Conservation (phyloP, 1,140 invertebrate genomes). For the Aricia agestis region DNA sequence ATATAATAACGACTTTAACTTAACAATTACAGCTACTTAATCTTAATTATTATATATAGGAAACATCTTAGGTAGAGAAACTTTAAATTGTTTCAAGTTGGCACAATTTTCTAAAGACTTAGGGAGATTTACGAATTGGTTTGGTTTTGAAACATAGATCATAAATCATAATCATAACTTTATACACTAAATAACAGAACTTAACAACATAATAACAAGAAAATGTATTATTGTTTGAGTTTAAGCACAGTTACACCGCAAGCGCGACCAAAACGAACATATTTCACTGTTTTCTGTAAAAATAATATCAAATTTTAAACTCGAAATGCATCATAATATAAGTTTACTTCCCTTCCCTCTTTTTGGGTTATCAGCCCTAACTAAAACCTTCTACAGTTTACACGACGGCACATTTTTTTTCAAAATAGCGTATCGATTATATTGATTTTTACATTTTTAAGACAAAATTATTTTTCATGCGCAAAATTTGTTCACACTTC, state of each 20-base stretch:
- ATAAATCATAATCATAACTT: background rate
- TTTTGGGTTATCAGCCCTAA: background rate
- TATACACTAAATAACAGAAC: background rate
- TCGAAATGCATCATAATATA: background rate
- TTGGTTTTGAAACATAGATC: background rate
- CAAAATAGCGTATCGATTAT: too few species aligned
- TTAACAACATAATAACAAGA: background rate
- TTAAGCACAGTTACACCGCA: background rate
- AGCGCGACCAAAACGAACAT: background rate
- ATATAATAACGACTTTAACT: background rate
- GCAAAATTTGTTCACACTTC: too few species aligned
- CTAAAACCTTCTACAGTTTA: too few species aligned
- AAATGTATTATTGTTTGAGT: background rate
- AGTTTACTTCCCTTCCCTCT: background rate
- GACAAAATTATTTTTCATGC: too few species aligned
- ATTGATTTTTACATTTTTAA: too few species aligned
- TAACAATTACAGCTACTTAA: conserved; percentile 5
- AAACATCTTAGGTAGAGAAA: conserved; percentile 3
- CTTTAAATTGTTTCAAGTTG: background rate
- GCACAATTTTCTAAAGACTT: background rate
- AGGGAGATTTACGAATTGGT: background rate
- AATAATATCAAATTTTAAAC: background rate
- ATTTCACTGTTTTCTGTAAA: background rate
- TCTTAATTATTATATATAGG: conserved; percentile 16
- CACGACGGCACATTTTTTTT: too few species aligned